Evolutionary conservation across 2,888 invertebrate genomes (phyloP), one percentile per base, ranked within the genome.

Genomic region (Colostygia pectinataria): DNA sequence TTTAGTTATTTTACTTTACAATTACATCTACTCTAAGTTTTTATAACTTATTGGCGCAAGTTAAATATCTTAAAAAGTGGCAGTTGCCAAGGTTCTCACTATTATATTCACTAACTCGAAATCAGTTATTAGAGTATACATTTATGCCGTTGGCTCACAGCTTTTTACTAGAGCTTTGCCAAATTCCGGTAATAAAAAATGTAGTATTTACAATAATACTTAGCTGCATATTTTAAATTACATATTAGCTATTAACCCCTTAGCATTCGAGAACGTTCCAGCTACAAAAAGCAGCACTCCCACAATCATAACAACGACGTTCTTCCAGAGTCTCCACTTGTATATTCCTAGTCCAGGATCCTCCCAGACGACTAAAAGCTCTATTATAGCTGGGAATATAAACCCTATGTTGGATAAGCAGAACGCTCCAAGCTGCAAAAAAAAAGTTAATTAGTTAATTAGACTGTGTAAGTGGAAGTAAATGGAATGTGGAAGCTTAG

Each of bases 391-490:
- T 0, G 89, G 89, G 52, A 85, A 90, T 57, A 90, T 86, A 56
- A 90, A 90, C 0, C 88, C 89, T 75, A 89, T 84, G 57, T 84
- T 86, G 0, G 88, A 88, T 2, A 90, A 59, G 29, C 88, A 88
- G 60, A 90, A 87, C 0, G 88, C 84, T n/a, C 89, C 89, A 0
- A 90, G 68, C 89, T 90, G 80, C 7, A 83, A 84, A 49, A 61
- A 36, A 28, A 31, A 8, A n/a, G 14, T 31, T n/a, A 4, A 15
- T 29, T 1, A 31, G 8, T 18, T 18, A 4, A 3, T 18, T 18
- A 3, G 4, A 18, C 18, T n/a, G n/a, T n/a, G n/a, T n/a, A n/a
- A n/a, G n/a, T n/a, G n/a, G n/a, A n/a, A n/a, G n/a, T n/a, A n/a
- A n/a, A n/a, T n/a, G n/a, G n/a, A n/a, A n/a, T n/a, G n/a, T n/a